phyloP scores from a whole-genome alignment of 1,140 invertebrate species.

The Neoseiulus cucumeris region DNA sequence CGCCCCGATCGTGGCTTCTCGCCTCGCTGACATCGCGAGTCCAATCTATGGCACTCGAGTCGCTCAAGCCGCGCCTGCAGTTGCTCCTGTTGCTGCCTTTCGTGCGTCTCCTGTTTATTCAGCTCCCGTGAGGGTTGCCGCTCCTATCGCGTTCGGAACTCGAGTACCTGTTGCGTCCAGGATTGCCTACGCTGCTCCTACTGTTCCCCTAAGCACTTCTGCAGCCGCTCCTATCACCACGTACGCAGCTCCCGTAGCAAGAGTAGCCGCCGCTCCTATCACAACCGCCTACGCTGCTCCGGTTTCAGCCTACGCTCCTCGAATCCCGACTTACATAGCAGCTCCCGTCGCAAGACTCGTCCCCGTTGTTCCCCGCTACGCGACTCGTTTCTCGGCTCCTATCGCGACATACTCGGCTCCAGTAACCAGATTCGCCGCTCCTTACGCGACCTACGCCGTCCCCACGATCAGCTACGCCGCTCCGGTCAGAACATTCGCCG shows the following conservation, averaged over 20 bases:
- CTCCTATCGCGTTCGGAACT: conserved; percentile 32
- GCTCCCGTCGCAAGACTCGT: conserved; percentile 1
- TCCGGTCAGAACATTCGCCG: background rate
- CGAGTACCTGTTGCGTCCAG: conserved; percentile 24
- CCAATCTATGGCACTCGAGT: conserved; percentile 10
- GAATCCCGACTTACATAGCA: conserved; percentile 14
- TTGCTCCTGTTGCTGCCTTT: conserved; percentile 16
- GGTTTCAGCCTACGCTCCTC: too few species aligned
- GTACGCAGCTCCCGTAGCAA: conserved; percentile 10
- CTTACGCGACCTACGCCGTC: background rate
- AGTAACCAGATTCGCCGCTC: too few species aligned
- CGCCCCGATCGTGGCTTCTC: conserved; percentile 10
- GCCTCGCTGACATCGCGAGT: background rate
- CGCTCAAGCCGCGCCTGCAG: conserved; percentile 17
- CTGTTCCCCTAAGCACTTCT: conserved; percentile 23
- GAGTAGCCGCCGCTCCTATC: conserved; percentile 2
- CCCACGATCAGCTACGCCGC: background rate
- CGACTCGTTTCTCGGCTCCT: too few species aligned
- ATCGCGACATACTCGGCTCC: too few species aligned
- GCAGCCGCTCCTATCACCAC: conserved; percentile 18
- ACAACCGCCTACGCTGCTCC: background rate
- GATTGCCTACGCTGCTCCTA: conserved; percentile 11
- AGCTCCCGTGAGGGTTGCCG: conserved; percentile 28
- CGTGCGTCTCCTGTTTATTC: conserved; percentile 22
- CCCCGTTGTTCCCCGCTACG: background rate